A percentile compares a stretch with the other conserved stretches of the same genome.
Evolutionary conservation across 2,797 vertebrate genomes (phyloP).

Genomic region (Enteromius trimaculatus): DNA sequence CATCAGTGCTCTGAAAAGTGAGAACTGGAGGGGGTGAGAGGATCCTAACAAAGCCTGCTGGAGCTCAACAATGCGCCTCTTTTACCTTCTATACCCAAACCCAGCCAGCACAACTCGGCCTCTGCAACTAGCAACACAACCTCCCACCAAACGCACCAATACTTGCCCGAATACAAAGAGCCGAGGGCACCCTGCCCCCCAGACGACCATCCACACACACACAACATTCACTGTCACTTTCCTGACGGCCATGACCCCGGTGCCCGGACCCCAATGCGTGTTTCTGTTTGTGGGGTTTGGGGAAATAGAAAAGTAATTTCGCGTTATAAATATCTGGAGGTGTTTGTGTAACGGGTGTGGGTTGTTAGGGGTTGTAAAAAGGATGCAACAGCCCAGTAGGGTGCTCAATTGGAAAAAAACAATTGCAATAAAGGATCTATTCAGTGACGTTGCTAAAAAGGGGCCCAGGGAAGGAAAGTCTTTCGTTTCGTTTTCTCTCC

Average conservation of each 20-base stretch:
- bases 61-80: constrained; percentile 83
- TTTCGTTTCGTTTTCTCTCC: constrained; percentile 76
- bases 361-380: constrained; percentile 90
- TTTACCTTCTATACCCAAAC: constrained; percentile 80
- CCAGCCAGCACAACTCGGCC: constrained; percentile 75
- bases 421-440: constrained; percentile 88
- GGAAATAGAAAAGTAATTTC: constrained; percentile 86
- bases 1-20: constrained; percentile 78
- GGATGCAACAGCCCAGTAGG: constrained; percentile 91
- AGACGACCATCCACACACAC: constrained; percentile 41
- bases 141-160: constrained; percentile 77
- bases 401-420: constrained; percentile 90
- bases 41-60: constrained; percentile 79
- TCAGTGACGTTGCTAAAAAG: constrained; percentile 78
- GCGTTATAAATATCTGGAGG: constrained; percentile 87
- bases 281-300: constrained; percentile 64
- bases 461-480: constrained; percentile 81
- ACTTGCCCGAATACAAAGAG: constrained; percentile 76
- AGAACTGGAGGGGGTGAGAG: constrained; percentile 72
- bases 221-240: constrained; percentile 66
- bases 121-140: constrained; percentile 78
- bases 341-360: constrained; percentile 89
- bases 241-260: constrained; percentile 62
- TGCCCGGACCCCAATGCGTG: constrained; percentile 25
- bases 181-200: constrained; percentile 63